Evolutionary conservation across 2,888 invertebrate species (phyloP).

Genomic region (Cephus spinipes): DNA sequence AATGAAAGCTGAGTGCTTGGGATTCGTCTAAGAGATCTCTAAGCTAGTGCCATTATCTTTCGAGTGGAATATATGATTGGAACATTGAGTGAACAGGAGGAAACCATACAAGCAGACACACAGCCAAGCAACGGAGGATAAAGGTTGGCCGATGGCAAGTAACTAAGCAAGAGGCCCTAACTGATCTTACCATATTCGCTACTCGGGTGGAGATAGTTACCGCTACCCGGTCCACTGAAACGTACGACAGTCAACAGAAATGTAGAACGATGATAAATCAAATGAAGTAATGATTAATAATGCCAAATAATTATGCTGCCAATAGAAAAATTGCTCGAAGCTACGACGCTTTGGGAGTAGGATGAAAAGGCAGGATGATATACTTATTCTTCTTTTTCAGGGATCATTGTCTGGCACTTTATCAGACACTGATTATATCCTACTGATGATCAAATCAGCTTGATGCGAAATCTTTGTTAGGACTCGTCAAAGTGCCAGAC

Average conservation of each 20-base stretch:
- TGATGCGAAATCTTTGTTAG: not conserved
- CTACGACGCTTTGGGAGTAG: slow-evolving; percentile 5
- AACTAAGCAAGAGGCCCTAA: slow-evolving; percentile 38
- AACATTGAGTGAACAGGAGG: not conserved
- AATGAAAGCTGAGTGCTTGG: not conserved
- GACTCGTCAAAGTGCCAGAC: not conserved
- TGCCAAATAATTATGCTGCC: slow-evolving; percentile 1
- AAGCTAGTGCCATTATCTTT: not conserved
- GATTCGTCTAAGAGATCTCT: not conserved
- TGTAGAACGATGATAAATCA: slow-evolving; percentile 42
- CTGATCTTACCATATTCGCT: slow-evolving; percentile 65
- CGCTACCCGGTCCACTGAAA: slow-evolving; percentile 66
- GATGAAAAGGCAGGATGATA: not conserved
- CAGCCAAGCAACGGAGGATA: not conserved
- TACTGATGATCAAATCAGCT: not conserved
- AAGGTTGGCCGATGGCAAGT: not conserved
- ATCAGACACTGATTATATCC: not conserved
- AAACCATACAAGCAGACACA: not conserved
- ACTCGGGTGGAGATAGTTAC: slow-evolving; percentile 66
- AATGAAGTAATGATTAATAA: slow-evolving; percentile 20
- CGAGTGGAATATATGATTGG: not conserved
- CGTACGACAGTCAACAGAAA: slow-evolving; percentile 62
- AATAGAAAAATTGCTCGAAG: slow-evolving; percentile 3
- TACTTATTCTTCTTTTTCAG: not conserved
- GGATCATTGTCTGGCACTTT: not conserved